Evolutionary conservation across 2,888 invertebrate species (phyloP).

Genomic region (Rhyacophila evoluta): DNA sequence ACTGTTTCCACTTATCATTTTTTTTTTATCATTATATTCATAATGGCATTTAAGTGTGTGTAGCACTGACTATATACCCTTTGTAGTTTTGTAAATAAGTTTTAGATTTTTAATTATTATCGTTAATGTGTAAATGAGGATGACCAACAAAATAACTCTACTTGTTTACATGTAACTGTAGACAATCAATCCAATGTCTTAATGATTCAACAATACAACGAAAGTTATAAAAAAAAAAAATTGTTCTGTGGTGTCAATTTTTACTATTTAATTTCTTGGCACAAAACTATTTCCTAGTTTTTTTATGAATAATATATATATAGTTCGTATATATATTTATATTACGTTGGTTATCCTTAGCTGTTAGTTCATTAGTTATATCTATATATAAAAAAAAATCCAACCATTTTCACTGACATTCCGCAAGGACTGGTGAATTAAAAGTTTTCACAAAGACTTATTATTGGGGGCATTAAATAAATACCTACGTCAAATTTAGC

Average conservation of each 20-base stretch:
- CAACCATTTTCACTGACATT: conserved; percentile 43
- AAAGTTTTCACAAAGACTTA: not conserved
- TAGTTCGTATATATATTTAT: too few relatives aligned
- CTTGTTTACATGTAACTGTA: not conserved
- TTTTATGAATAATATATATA: too few relatives aligned
- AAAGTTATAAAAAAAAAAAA: not conserved
- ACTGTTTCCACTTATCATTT: not conserved
- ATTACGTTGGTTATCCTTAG: conserved; percentile 1
- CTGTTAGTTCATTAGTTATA: conserved; percentile 20
- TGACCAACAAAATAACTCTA: not conserved
- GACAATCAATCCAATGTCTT: not conserved
- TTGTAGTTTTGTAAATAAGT: conserved; percentile 41
- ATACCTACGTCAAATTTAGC: conserved; percentile 17
- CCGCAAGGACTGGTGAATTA: conserved; percentile 35
- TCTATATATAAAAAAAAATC: conserved; percentile 32
- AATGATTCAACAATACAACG: too few relatives aligned
- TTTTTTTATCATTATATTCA: conserved; percentile 10
- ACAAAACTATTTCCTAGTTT: too few relatives aligned
- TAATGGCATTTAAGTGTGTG: conserved; percentile 25
- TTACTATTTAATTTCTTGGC: too few relatives aligned
- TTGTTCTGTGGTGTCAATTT: not conserved
- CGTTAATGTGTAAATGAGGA: conserved; percentile 22
- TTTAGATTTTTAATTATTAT: not conserved
- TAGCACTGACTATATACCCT: conserved; percentile 26
- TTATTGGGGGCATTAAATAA: conserved; percentile 15